phyloP scores from a whole-genome alignment of 1,140 invertebrate genomes.

The Pogonus chalceus region DNA sequence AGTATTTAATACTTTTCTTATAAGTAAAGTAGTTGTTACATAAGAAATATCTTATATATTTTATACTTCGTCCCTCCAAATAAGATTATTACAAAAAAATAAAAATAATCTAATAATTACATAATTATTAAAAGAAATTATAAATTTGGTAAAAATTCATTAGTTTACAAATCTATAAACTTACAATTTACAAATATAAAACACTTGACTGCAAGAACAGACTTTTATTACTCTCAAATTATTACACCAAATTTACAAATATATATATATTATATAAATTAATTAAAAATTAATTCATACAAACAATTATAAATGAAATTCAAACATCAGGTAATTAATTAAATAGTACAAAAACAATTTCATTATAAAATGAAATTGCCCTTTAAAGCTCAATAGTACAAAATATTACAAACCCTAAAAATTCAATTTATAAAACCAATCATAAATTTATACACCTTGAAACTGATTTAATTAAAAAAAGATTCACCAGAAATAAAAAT shows the following conservation, averaged over 20 bases:
- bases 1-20: no score
- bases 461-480: not conserved
- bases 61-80: no score
- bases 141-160: no score
- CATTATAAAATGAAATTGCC: constrained; percentile 12
- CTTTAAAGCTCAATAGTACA: constrained; percentile 4
- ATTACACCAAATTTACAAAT: constrained; percentile 2
- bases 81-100: no score
- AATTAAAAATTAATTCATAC: not conserved
- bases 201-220: constrained; percentile 14
- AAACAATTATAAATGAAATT: not conserved
- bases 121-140: no score
- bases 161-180: no score
- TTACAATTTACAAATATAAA: no score
- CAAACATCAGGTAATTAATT: constrained; percentile 17
- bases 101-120: no score
- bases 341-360: constrained; percentile 20
- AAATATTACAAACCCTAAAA: not conserved
- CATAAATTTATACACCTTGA: constrained; percentile 1
- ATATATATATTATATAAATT: not conserved
- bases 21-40: no score
- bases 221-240: constrained; percentile 12
- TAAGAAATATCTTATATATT: no score
- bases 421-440: not conserved
- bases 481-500: constrained; percentile 12